These are phyloP conservation scores for Pharmacophagus antenor DNA, from an alignment of 2,888 invertebrate genomes.

Conservation along the genomic window DNA sequence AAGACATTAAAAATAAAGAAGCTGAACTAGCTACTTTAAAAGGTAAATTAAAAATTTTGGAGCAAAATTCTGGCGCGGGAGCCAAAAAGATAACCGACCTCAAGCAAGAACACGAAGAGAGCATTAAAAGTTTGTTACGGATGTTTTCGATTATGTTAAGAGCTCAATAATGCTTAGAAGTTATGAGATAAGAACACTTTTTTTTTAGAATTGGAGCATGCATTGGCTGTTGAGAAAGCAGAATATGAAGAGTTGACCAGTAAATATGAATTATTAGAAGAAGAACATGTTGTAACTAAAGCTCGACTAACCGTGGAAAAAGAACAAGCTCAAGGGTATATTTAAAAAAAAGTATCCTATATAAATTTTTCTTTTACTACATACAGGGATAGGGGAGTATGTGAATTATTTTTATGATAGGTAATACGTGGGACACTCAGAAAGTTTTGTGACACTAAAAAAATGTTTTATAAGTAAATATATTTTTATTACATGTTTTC, in stretches of 20 bases:
- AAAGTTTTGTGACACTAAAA: neutral
- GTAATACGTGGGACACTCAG: no score
- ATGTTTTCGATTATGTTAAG: neutral
- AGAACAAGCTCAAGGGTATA: conserved; percentile 86
- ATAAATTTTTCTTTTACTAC: no score
- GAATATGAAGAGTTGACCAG: conserved; percentile 90
- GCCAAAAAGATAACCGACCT: conserved; percentile 84
- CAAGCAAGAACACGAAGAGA: conserved; percentile 84
- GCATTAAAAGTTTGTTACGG: conserved; percentile 83
- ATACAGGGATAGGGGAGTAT: no score
- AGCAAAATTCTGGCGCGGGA: conserved; percentile 82
- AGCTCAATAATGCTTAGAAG: neutral
- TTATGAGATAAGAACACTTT: conserved; percentile 24
- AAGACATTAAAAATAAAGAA: conserved; percentile 88
- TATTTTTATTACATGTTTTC: no score
- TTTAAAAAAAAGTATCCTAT: no score
- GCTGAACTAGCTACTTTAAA: conserved; percentile 88
- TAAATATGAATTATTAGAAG: conserved; percentile 91
- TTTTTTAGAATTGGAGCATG: conserved; percentile 83
- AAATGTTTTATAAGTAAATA: no score
- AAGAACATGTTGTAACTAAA: conserved; percentile 91
- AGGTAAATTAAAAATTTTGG: conserved; percentile 85
- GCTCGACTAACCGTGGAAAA: conserved; percentile 91
- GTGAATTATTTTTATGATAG: neutral
- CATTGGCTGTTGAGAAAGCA: conserved; percentile 84